Percentiles rank a stretch among this genome's conserved stretches.
phyloP scores from a whole-genome alignment of 2,888 invertebrate genomes.

The Reticulitermes lucifugus region DNA sequence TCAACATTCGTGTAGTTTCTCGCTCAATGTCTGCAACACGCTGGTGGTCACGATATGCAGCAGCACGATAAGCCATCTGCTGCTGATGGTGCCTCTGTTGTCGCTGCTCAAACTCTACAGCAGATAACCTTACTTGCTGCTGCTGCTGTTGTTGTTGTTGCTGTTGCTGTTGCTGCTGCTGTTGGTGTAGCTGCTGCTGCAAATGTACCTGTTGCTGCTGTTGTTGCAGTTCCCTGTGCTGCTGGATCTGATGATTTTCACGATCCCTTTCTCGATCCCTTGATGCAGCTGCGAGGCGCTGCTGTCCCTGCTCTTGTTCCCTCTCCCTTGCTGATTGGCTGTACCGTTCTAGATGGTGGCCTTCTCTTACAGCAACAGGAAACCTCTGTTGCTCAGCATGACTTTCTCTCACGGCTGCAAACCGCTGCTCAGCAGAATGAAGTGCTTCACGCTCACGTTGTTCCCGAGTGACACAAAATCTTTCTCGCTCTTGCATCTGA shows the following conservation, averaged over 20 bases:
- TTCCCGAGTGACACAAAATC: constrained; percentile 49
- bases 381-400: constrained; percentile 59
- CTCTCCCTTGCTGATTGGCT: constrained; percentile 56
- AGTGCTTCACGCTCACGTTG: constrained; percentile 56
- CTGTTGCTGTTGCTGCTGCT: constrained; percentile 59
- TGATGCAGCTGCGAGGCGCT: constrained; percentile 58
- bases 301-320: constrained; percentile 58
- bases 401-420: constrained; percentile 56
- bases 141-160: constrained; percentile 59
- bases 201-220: constrained; percentile 60
- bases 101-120: constrained; percentile 59
- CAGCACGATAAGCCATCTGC: constrained; percentile 51
- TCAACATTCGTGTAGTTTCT: constrained; percentile 49
- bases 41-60: constrained; percentile 43
- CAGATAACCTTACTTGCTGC: constrained; percentile 57
- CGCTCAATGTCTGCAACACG: constrained; percentile 35
- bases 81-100: constrained; percentile 57
- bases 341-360: constrained; percentile 56
- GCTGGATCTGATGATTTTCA: constrained; percentile 58
- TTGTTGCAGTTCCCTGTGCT: constrained; percentile 62
- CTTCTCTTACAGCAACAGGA: constrained; percentile 18
- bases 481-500: constrained; percentile 58
- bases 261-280: constrained; percentile 56
- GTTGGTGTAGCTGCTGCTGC: constrained; percentile 57
- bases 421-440: constrained; percentile 44